A percentile compares a stretch with the other conserved stretches of the same genome.
Conservation (phyloP, 2,113 vertebrate genomes). For the Myiopsitta monachus region DNA sequence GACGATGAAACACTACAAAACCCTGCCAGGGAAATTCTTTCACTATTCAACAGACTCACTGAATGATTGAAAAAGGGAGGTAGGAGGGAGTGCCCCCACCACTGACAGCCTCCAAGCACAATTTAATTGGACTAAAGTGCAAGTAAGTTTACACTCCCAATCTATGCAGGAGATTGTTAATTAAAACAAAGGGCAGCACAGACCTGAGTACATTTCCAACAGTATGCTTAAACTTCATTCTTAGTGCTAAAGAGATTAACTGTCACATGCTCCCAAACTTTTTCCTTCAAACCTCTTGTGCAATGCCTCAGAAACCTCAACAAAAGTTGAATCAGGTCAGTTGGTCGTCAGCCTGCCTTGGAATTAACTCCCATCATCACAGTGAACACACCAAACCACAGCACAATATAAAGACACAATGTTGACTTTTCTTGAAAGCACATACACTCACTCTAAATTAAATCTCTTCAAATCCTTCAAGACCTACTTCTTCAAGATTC, state of each 20-base stretch:
- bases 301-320: slow-evolving; percentile 15
- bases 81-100: neutral
- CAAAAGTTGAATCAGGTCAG: slow-evolving; percentile 3
- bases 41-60: slow-evolving; percentile 48
- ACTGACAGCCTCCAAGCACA: slow-evolving; percentile 12
- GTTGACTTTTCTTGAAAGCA: neutral
- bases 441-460: neutral
- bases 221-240: slow-evolving; percentile 51
- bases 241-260: slow-evolving; percentile 71
- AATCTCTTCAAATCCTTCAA: neutral
- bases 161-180: slow-evolving; percentile 60
- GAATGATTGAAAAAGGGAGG: neutral
- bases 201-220: slow-evolving; percentile 43
- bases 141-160: slow-evolving; percentile 68
- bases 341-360: neutral
- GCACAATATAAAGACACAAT: neutral
- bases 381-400: neutral
- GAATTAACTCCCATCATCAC: neutral
- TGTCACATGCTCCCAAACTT: slow-evolving; percentile 58
- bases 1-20: neutral
- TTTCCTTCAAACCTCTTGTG: slow-evolving; percentile 31
- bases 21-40: slow-evolving; percentile 41
- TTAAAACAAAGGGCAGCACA: slow-evolving; percentile 73
- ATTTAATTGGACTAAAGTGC: slow-evolving; percentile 61
- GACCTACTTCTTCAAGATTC: neutral